Evolutionary conservation across 2,888 invertebrate genomes (phyloP), one percentile per base, ranked within the genome.

Genomic region (Zhuqinia jingwanae): DNA sequence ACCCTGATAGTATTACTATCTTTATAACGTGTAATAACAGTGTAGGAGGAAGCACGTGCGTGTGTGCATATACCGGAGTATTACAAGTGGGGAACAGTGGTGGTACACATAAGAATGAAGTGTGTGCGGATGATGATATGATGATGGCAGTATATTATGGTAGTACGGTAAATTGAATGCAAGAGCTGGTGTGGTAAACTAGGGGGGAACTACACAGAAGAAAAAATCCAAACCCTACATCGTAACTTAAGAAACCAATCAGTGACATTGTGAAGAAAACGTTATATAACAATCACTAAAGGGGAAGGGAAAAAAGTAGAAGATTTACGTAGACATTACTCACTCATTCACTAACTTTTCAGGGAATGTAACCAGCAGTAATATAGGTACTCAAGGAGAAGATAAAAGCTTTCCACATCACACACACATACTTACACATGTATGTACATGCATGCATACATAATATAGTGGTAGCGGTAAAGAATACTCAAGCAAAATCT

Each of bases 231-330:
- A 56, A 17, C 25, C 53, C 50, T 56, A 75, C n/a, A 68, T 22
- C 47, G 47, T 65, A 83, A 65, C 60, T 63, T 83, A 65, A 76
- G 76, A 83, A 83, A 76, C 73, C 76, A 83, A 83, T 83, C 83
- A 83, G 75, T 83, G 83, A 83, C 83, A 75, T 53, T 65, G 75
- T 73, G 84, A 77, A n/a, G 68, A 68, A 84, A 68, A 84, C 30
- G 56, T 75, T 68, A 63, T 53, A 30, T 83, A 76, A 76, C 50
- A 76, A 63, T 27, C 50, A 63, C 15, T 36, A 68, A 42, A 42
- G 27, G 13, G 27, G 65, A n/a, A n/a, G n/a, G n/a, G n/a, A 27
- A 60, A 13, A 27, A 60, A 60, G 63, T 63, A 30, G 63, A 63
- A 70, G 60, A 80, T 50, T 75, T 80, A 85, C 65, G 17, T 45